Evolutionary conservation across 2,888 invertebrate genomes (phyloP), one percentile per base, ranked within the genome.

Genomic region (Arctia plantaginis): DNA sequence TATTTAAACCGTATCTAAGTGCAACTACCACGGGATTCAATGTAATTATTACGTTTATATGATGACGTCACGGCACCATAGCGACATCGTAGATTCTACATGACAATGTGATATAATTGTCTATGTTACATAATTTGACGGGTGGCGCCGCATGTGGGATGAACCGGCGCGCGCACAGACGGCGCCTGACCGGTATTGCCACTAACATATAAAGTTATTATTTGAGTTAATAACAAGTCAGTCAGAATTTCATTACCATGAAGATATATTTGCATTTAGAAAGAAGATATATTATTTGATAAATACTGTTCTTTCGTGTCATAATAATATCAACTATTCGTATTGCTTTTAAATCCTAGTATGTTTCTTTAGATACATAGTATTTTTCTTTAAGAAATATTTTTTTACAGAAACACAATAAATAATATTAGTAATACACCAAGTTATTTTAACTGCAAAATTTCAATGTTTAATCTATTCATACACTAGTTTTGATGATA

Each of bases 101-200:
- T 23, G 51, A 55, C 41, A 41, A 41, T 66, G 55, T 69, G n/a
- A 41, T 69, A 81, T n/a, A 55, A 55, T 81, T 81, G 78, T 79
- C 78, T 80, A 83, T 78, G 82, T 88, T 87, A 85, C 85, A 86
- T 89, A 88, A 89, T 86, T 85, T 85, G 82, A 80, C 76, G 79
- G 71, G 76, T 81, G 85, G 86, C 87, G 89, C 84, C 88, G 80
- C 81, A 79, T 74, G 84, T 77, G 81, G 82, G 77, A 55, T 64
- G 69, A 66, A 74, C 70, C 80, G 79, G 82, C 82, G 80, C 81
- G 75, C 20, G 85, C 83, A 82, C 83, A 85, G 85, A 80, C 84
- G 84, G 83, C 84, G 84, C 83, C 85, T 79, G 71, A 73, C 68
- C 77, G 74, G 83, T 73, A 79, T 82, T 84, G 83, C 85, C 78